These are phyloP conservation scores for Hylaea fasciaria DNA, from an alignment of 2,888 invertebrate species.

Conservation along the genomic window DNA sequence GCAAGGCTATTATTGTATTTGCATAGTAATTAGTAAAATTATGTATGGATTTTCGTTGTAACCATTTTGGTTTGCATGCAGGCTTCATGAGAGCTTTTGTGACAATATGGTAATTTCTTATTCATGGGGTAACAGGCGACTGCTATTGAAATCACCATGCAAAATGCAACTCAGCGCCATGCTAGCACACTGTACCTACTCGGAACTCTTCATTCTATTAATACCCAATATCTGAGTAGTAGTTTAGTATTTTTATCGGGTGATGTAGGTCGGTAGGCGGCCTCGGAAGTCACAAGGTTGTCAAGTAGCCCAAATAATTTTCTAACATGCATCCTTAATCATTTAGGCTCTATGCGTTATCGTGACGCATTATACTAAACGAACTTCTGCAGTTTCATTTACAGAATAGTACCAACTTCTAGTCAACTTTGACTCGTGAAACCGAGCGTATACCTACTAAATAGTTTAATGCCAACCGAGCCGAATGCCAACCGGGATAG, in stretches of 20 bases:
- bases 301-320: no score
- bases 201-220: no score
- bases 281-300: no score
- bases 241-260: no score
- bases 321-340: no score
- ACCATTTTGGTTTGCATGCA: slow-evolving; percentile 1
- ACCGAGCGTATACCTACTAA: background rate
- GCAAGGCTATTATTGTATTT: slow-evolving; percentile 10
- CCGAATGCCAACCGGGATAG: slow-evolving; percentile 25
- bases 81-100: background rate
- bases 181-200: no score
- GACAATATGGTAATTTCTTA: background rate
- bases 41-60: background rate
- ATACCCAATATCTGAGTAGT: no score
- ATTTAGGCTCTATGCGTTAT: no score
- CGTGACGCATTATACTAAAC: no score
- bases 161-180: background rate
- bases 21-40: slow-evolving; percentile 6
- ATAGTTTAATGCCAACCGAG: slow-evolving; percentile 25
- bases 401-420: background rate
- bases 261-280: no score
- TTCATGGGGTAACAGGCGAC: background rate
- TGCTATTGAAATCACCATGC: background rate
- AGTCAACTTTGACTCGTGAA: background rate
- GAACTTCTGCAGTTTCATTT: no score